Base-by-base conservation (phyloP, 2,888 invertebrate species). In the Boloria selene region DNA sequence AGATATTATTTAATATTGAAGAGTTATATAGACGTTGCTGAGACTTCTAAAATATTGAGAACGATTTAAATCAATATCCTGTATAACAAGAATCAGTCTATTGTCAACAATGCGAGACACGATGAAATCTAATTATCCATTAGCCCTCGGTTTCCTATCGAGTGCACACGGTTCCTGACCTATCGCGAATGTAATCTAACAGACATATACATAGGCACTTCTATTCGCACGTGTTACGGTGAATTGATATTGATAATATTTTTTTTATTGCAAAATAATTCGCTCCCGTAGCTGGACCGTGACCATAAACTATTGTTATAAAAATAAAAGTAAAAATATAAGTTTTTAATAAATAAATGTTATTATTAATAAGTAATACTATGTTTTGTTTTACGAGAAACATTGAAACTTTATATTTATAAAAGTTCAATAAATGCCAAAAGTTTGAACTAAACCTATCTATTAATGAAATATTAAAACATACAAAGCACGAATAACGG, bases 21-120 rank as follows among this genome's bases (percentile, higher is more conserved):
- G 1, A 31, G 6, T 7, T 31, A 6, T 38, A 42, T 13, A 54
- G 13, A 6, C 38, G 2, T 54, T 2, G 4, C 17, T 42, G 38
- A 13, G 4, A 42, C 38, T 6, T 42, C 18, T 22, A 13, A n/a
- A 55, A 55, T 18, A n/a, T 47, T 4, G n/a, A n/a, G 3, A 47
- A n/a, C 13, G 2, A 22, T 58, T 47, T 13, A 16, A 31, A 58
- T 49, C 14, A 16, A 16, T 16, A 58, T 31, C 47, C 22, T 22
- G 44, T 22, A 63, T 44, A 51, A 51, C 64, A 58, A 58, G 64
- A 64, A 58, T 58, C 56, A 58, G 51, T 58, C 67, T 63, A 70
- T 70, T 71, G 71, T 71, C 67, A 71, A 74, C 70, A 70, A 69
- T 70, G 66, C 68, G 73, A 70, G 63, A 56, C 62, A 67, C 68